Conservation (phyloP, 2,888 invertebrate genomes). For the Ctenicera cuprea region DNA sequence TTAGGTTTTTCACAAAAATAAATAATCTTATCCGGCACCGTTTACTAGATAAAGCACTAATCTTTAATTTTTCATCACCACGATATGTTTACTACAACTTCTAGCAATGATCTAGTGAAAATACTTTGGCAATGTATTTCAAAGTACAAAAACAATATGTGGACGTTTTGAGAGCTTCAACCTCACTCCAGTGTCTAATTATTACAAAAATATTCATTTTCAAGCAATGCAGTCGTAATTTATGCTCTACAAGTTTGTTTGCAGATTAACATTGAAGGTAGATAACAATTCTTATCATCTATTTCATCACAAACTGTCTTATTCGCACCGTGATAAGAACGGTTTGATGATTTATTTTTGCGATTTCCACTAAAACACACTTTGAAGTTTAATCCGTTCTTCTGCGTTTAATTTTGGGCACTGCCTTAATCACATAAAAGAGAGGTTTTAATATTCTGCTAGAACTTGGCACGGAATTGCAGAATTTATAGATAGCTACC, state of each 20-base stretch:
- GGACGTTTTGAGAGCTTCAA: background rate
- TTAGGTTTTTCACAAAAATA: slow-evolving; percentile 26
- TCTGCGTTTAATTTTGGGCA: slow-evolving; percentile 31
- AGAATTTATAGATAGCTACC: slow-evolving; percentile 44
- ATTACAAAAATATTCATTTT: slow-evolving; percentile 37
- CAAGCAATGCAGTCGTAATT: slow-evolving; percentile 18
- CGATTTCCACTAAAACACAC: background rate
- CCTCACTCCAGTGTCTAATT: slow-evolving; percentile 11
- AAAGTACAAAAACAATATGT: slow-evolving; percentile 5
- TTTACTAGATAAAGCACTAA: slow-evolving; percentile 15
- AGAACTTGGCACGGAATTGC: slow-evolving; percentile 44
- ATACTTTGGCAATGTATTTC: slow-evolving; percentile 15
- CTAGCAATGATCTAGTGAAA: slow-evolving; percentile 23
- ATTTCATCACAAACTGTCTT: slow-evolving; percentile 27
- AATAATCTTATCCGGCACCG: slow-evolving; percentile 26
- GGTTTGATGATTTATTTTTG: background rate
- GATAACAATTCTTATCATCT: slow-evolving; percentile 39
- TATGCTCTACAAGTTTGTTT: slow-evolving; percentile 18
- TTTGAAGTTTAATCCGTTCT: background rate
- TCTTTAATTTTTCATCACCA: slow-evolving; percentile 35
- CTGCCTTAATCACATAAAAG: slow-evolving; percentile 45
- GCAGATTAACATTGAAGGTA: slow-evolving; percentile 29
- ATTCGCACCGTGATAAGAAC: slow-evolving; percentile 24
- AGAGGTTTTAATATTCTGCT: slow-evolving; percentile 42
- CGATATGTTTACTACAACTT: slow-evolving; percentile 20